These are phyloP conservation scores for Glyptemys insculpta DNA, from an alignment of 2,797 vertebrate genomes.

Conservation along the genomic window DNA sequence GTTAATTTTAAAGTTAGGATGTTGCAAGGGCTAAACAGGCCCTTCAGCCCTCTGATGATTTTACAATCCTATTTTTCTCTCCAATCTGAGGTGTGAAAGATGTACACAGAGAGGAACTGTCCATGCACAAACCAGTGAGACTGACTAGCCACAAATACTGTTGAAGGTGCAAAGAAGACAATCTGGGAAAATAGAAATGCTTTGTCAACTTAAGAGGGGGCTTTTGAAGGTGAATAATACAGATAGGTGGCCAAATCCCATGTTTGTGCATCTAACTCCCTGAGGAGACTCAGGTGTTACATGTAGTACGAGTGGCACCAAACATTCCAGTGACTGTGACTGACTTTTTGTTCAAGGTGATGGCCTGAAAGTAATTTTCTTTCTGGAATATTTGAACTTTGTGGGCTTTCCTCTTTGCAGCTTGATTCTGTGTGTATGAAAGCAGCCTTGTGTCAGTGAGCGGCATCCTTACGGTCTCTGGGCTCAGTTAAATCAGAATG, in stretches of 20 bases:
- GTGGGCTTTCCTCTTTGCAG: not conserved
- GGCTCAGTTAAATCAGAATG: not conserved
- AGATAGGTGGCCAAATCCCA: not conserved
- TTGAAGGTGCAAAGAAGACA: not conserved
- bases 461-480: not conserved
- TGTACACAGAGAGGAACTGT: not conserved
- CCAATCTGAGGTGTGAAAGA: not conserved
- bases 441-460: not conserved
- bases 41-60: not conserved
- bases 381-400: not conserved
- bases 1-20: not conserved
- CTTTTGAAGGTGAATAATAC: not conserved
- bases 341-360: accelerated
- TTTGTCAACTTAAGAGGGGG: not conserved
- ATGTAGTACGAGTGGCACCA: not conserved
- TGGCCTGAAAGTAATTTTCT: not conserved
- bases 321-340: accelerated
- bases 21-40: not conserved
- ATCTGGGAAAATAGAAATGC: not conserved
- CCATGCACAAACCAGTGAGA: not conserved
- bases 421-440: accelerated
- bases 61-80: not conserved
- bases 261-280: not conserved
- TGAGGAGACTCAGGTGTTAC: not conserved
- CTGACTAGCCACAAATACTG: not conserved